Evolutionary conservation across 2,113 vertebrate species (phyloP), one percentile per base, ranked within the genome.

Genomic region (Pavo muticus): DNA sequence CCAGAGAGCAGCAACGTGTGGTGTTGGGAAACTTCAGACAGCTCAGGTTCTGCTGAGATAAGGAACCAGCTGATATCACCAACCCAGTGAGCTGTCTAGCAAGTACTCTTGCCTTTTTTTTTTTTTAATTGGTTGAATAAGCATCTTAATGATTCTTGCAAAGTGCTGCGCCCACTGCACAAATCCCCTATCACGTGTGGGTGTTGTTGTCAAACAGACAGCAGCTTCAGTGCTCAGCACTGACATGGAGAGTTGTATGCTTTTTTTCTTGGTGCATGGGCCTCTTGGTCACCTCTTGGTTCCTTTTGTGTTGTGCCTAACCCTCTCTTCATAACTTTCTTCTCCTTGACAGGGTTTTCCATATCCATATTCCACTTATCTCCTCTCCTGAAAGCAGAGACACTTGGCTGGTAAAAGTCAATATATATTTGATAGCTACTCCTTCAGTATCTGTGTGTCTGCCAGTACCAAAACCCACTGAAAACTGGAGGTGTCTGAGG

Each of bases 181-280:
- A 91, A 52, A 68, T 61, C 23, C 25, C 15, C 18, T 5, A 8
- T 74, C 18, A 14, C 0, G 0, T 3, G 5, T 29, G 18, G 29
- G 14, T 0, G 3, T 21, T 69, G 44, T 35, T 74, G 54, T 61
- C 61, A 59, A 29, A 50, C 45, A 83, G 19, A 6, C 30, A 29
- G 29, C 15, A 0, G 0, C 25, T 72, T 65, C 0, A 1, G 8
- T 54, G 10, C 63, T 88, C 50, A 54, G 32, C 37, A 30, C 56
- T 84, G 39, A 44, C 4, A 7, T 2, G 35, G 39, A 20, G 14
- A 7, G 37, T 54, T 30, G 15, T 30, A 7, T 9, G 9, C 35
- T 69, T 57, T 86, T 35, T 42, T 6, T 6, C 11, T 56, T 61
- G 71, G 54, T 87, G 35, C 11, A 18, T 16, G 42, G 32, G 6